phyloP scores from a whole-genome alignment of 2,797 vertebrate species.

The Mormyrus hasselquistii region DNA sequence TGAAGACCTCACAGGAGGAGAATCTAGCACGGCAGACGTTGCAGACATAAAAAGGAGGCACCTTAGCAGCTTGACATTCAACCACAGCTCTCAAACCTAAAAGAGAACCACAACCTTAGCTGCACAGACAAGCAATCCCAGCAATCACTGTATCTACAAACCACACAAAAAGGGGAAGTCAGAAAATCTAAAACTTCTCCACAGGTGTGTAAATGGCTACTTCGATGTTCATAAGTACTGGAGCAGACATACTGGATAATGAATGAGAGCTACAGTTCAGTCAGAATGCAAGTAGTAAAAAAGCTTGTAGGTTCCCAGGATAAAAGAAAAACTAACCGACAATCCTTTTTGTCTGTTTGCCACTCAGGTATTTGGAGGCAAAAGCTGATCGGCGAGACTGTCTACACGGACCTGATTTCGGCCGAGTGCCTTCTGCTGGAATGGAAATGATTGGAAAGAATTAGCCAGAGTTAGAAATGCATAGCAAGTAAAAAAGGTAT shows the following conservation, averaged over 20 bases:
- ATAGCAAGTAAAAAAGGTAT: not conserved
- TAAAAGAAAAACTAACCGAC: not conserved
- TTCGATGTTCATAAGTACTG: not conserved
- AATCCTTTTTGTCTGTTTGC: not conserved
- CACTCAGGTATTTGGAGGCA: not conserved
- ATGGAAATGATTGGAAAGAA: not conserved
- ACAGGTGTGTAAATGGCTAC: not conserved
- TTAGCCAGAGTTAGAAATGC: not conserved
- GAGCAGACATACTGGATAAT: not conserved
- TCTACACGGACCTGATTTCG: not conserved
- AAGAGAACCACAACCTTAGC: not conserved
- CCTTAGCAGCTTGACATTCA: not conserved
- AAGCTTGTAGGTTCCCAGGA: not conserved
- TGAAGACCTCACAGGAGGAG: not conserved
- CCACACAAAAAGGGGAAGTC: not conserved
- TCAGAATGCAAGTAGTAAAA: not conserved
- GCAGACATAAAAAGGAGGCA: not conserved
- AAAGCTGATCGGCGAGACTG: not conserved
- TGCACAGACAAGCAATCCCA: not conserved
- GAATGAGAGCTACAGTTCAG: not conserved
- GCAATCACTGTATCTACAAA: not conserved
- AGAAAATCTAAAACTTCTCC: not conserved
- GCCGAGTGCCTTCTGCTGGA: not conserved
- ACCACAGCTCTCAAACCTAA: constrained; percentile 1
- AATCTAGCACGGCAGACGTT: not conserved